Conservation (phyloP, 1,140 invertebrate species). For the Dolichoris vasculosae region DNA sequence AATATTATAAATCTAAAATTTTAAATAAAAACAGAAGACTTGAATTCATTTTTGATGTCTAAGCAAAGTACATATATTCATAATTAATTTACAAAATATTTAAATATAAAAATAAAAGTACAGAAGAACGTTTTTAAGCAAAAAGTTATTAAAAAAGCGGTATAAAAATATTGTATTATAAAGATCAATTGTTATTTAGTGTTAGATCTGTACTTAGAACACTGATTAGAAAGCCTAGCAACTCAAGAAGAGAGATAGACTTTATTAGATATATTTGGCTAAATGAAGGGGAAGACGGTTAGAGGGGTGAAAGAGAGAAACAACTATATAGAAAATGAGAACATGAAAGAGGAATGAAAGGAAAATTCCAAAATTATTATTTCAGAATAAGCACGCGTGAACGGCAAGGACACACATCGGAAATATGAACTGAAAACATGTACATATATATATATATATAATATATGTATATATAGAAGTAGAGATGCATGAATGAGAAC, state of each 20-base stretch:
- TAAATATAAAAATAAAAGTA: background rate
- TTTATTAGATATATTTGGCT: conserved; percentile 8
- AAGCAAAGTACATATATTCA: conserved; percentile 31
- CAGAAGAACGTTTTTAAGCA: background rate
- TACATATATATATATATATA: background rate
- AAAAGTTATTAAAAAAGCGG: conserved; percentile 14
- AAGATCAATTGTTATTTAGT: conserved; percentile 26
- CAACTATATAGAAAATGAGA: background rate
- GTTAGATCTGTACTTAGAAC: background rate
- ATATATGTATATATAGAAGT: no score
- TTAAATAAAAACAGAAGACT: conserved; percentile 12
- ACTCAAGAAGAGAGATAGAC: background rate
- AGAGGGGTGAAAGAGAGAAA: background rate
- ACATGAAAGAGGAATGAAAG: conserved; percentile 24
- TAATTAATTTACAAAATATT: background rate
- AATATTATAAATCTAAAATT: background rate
- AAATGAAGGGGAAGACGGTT: background rate
- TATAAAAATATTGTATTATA: background rate
- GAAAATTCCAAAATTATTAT: conserved; percentile 49
- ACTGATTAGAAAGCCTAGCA: background rate
- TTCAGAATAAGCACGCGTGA: background rate
- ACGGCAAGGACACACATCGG: conserved; percentile 33
- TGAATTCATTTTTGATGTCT: conserved; percentile 22
- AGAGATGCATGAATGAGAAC: background rate
- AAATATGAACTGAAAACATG: conserved; percentile 16